These are phyloP conservation scores for Heloderma charlesbogerti DNA, from an alignment of 2,113 vertebrate species.

Conservation along the genomic window DNA sequence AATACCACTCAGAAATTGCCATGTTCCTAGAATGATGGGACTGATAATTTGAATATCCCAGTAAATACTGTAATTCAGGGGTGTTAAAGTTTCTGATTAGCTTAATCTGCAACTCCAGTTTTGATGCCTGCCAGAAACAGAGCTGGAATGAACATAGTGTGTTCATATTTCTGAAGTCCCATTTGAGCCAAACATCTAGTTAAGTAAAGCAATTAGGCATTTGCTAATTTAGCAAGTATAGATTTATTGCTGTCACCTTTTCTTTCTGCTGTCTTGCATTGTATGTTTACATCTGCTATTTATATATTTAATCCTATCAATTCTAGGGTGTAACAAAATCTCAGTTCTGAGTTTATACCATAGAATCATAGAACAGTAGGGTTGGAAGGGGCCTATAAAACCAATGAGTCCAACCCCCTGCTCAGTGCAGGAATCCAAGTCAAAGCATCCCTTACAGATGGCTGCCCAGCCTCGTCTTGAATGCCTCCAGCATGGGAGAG, in stretches of 20 bases:
- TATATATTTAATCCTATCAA: neutral
- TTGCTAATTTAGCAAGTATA: slow-evolving; percentile 1
- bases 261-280: neutral
- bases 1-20: neutral
- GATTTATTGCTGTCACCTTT: neutral
- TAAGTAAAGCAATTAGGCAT: neutral
- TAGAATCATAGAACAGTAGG: no score
- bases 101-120: neutral
- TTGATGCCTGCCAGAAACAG: no score
- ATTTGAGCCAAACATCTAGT: neutral
- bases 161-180: neutral
- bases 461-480: no score
- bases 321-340: neutral
- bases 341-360: neutral
- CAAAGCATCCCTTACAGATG: no score
- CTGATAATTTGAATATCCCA: neutral
- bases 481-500: no score
- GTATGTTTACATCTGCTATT: neutral
- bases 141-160: neutral
- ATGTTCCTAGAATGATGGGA: neutral
- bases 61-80: neutral
- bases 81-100: neutral
- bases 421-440: no score
- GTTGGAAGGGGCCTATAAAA: no score
- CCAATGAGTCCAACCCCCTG: no score